Conservation (phyloP, 2,888 invertebrate genomes). For the Willowsia nigromaculata region DNA sequence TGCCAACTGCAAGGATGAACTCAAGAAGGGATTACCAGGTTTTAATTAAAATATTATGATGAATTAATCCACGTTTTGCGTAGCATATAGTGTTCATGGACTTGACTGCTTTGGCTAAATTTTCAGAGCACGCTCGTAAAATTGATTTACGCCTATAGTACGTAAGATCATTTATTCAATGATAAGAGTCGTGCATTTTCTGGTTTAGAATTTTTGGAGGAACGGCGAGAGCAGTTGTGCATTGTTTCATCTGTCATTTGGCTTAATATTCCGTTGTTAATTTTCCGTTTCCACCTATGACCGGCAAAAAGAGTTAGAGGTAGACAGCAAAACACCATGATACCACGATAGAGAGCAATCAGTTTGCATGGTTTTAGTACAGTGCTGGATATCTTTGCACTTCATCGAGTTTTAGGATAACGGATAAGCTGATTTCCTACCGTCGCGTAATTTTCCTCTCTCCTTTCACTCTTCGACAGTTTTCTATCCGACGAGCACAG, state of each 20-base stretch:
- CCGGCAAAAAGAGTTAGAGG: background rate
- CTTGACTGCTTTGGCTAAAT: too few relatives aligned
- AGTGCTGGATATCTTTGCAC: conserved; percentile 44
- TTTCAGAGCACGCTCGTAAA: too few relatives aligned
- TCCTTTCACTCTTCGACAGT: conserved; percentile 32
- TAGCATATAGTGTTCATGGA: too few relatives aligned
- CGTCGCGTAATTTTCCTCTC: conserved; percentile 8
- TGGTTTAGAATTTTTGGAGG: conserved; percentile 38
- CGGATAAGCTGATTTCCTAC: background rate
- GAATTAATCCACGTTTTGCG: too few relatives aligned
- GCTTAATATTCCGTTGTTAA: background rate
- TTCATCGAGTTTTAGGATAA: conserved; percentile 35
- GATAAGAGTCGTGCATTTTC: background rate
- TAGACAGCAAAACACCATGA: too few relatives aligned
- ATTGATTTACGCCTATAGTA: background rate
- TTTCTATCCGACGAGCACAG: conserved; percentile 18
- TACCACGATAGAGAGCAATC: background rate
- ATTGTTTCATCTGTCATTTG: conserved; percentile 51
- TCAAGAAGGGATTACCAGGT: too few relatives aligned
- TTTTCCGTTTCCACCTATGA: conserved; percentile 40
- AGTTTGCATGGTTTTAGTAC: background rate
- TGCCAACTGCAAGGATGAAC: too few relatives aligned
- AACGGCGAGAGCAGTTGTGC: conserved; percentile 40
- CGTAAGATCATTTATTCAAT: too few relatives aligned
- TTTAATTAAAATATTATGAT: too few relatives aligned